These are phyloP conservation scores for Incurvaria masculella DNA, from an alignment of 2,888 invertebrate genomes.

Conservation along the genomic window DNA sequence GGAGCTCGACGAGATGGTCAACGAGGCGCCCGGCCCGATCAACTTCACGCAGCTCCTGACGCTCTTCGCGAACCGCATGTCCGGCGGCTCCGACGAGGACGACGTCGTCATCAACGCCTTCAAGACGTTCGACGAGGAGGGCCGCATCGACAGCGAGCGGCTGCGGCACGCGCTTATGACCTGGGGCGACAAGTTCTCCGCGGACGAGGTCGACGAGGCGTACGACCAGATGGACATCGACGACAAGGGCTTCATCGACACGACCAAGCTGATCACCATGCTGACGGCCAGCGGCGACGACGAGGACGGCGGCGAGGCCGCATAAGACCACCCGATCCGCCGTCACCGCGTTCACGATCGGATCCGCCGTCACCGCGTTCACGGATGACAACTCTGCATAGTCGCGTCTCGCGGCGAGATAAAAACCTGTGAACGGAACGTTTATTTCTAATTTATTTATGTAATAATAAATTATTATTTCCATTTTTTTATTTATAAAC, in stretches of 20 bases:
- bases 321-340: constrained; percentile 27
- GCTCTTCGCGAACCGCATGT: constrained; percentile 90
- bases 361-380: neutral
- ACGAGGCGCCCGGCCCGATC: constrained; percentile 86
- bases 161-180: constrained; percentile 89
- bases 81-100: constrained; percentile 89
- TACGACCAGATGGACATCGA: constrained; percentile 93
- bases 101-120: constrained; percentile 90
- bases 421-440: constrained; percentile 28
- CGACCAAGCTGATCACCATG: constrained; percentile 81
- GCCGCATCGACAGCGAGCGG: constrained; percentile 85
- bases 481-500: constrained; percentile 54
- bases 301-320: constrained; percentile 66
- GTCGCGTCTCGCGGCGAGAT: constrained; percentile 17
- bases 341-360: neutral
- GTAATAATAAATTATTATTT: constrained; percentile 43
- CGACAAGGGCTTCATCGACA: constrained; percentile 87
- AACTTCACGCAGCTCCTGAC: constrained; percentile 94
- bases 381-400: neutral
- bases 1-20: constrained; percentile 87
- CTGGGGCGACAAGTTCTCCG: constrained; percentile 90
- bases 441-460: constrained; percentile 37
- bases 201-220: constrained; percentile 87
- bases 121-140: constrained; percentile 86
- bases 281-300: constrained; percentile 85